phyloP scores from a whole-genome alignment of 2,888 invertebrate genomes.

The Lepidochrysops patricia region DNA sequence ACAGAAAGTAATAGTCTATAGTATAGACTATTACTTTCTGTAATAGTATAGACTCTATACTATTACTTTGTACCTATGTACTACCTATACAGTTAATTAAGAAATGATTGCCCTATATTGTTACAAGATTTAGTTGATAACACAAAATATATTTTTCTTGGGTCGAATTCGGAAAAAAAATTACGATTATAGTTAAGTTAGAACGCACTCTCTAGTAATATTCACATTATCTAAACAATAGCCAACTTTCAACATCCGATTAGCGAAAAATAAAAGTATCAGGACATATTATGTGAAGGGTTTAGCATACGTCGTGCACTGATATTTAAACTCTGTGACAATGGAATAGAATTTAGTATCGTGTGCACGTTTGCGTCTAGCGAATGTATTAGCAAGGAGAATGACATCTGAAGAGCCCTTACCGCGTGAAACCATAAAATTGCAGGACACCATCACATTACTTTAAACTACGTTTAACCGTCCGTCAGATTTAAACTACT shows the following conservation, averaged over 20 bases:
- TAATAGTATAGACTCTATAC: too few species aligned
- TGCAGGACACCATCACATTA: slow-evolving; percentile 21
- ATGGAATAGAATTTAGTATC: neutral
- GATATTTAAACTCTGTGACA: neutral
- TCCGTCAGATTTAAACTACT: neutral
- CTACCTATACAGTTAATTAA: too few species aligned
- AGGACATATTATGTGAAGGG: neutral
- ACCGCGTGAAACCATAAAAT: slow-evolving; percentile 26
- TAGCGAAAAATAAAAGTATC: slow-evolving; percentile 7
- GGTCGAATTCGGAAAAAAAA: too few species aligned
- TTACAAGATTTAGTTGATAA: too few species aligned
- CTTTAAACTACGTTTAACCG: slow-evolving; percentile 16
- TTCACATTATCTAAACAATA: neutral
- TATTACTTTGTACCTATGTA: too few species aligned
- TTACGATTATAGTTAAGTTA: neutral
- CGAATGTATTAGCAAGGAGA: slow-evolving; percentile 17
- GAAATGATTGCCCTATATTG: too few species aligned
- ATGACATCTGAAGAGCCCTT: slow-evolving; percentile 27
- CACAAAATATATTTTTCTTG: too few species aligned
- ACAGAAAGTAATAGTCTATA: too few species aligned
- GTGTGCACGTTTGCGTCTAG: neutral
- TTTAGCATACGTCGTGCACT: neutral
- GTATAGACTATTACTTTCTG: too few species aligned
- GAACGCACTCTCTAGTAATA: neutral
- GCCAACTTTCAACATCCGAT: neutral